Conservation (phyloP, 2,113 vertebrate species). For the Amazona vittata region DNA sequence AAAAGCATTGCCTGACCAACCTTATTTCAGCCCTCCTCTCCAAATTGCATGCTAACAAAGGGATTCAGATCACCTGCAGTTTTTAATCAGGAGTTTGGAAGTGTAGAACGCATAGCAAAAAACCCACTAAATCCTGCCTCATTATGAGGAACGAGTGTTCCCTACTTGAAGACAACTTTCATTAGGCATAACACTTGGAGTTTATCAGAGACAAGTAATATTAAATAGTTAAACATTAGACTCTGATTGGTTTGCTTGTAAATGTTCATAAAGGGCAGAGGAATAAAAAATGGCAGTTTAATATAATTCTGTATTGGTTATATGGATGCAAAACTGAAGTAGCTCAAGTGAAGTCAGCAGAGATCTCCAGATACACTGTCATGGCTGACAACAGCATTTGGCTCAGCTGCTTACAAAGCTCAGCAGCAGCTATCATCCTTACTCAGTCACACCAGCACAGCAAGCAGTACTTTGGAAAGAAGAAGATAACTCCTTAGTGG, state of each 20-base stretch:
- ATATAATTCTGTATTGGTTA: neutral
- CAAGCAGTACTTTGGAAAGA: neutral
- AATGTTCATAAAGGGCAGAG: neutral
- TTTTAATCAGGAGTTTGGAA: neutral
- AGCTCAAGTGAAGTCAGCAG: neutral
- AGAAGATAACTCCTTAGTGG: conserved; percentile 35
- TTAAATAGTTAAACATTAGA: neutral
- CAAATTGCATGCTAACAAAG: neutral
- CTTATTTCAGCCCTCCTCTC: neutral
- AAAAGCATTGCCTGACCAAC: neutral
- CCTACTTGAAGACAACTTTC: neutral
- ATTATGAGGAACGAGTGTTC: neutral
- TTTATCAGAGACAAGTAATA: neutral
- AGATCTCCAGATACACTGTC: neutral
- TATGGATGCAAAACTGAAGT: neutral
- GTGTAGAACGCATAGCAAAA: neutral
- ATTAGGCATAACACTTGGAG: neutral
- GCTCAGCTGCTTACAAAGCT: neutral
- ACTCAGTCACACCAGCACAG: conserved; percentile 28
- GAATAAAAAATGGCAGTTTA: neutral
- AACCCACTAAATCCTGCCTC: neutral
- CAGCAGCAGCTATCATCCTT: neutral
- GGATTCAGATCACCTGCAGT: neutral
- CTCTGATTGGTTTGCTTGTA: neutral
- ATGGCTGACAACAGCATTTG: neutral